A percentile compares a stretch with the other conserved stretches of the same genome.
Conservation (phyloP, 1,140 invertebrate genomes). For the Lethocerus indicus region DNA sequence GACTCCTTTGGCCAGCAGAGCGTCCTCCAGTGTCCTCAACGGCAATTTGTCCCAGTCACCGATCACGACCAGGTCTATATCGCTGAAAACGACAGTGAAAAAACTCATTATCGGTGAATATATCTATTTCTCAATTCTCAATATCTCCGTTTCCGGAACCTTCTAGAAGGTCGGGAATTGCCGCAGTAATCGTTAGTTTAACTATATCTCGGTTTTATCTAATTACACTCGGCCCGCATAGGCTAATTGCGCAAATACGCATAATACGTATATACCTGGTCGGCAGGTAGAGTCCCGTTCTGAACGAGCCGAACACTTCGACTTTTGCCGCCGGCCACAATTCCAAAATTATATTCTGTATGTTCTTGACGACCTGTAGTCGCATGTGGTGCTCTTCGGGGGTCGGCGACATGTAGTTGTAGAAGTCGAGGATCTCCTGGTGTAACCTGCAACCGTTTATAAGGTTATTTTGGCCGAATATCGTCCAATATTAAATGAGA, state of each 20-base stretch:
- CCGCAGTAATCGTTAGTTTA: too few relatives aligned
- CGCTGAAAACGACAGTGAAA: too few relatives aligned
- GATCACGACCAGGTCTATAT: constrained; percentile 94
- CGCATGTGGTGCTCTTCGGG: constrained; percentile 75
- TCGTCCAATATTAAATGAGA: too few relatives aligned
- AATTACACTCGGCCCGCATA: too few relatives aligned
- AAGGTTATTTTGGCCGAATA: too few relatives aligned
- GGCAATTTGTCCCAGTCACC: constrained; percentile 87
- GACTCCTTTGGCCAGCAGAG: constrained; percentile 72
- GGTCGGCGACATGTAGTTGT: constrained; percentile 80
- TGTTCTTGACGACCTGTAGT: constrained; percentile 68
- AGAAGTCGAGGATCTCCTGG: constrained; percentile 95
- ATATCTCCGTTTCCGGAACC: too few relatives aligned
- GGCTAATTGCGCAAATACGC: too few relatives aligned
- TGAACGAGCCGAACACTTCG: constrained; percentile 90
- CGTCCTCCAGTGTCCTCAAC: constrained; percentile 74
- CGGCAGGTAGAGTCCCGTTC: constrained; percentile 86
- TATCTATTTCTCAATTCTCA: too few relatives aligned
- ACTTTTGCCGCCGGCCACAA: constrained; percentile 84
- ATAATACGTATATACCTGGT: constrained; percentile 52
- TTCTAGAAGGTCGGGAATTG: too few relatives aligned
- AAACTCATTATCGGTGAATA: too few relatives aligned
- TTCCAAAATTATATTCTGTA: constrained; percentile 67
- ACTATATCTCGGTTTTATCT: too few relatives aligned
- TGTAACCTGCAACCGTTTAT: constrained; percentile 70